These are phyloP conservation scores for Nothoprocta pentlandii DNA, from an alignment of 2,113 vertebrate genomes.

Conservation along the genomic window DNA sequence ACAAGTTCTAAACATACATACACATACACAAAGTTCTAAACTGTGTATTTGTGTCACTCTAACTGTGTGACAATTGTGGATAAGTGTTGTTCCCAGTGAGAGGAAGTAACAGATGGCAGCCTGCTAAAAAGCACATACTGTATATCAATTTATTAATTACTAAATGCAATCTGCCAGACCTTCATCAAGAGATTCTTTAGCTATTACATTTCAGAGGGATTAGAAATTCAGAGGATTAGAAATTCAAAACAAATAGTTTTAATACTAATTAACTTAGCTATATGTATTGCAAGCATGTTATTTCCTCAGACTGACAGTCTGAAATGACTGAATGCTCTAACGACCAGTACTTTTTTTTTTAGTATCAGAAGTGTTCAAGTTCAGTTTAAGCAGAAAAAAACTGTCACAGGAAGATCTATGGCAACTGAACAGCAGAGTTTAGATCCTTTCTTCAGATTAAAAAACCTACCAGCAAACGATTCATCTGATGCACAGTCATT, in stretches of 20 bases:
- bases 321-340: conserved; percentile 47
- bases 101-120: conserved; percentile 72
- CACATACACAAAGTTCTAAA: background rate
- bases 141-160: conserved; percentile 77
- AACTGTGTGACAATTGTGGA: conserved; percentile 51
- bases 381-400: background rate
- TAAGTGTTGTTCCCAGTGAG: conserved; percentile 64
- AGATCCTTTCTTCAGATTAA: background rate
- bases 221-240: conserved; percentile 69
- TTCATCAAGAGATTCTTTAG: conserved; percentile 67
- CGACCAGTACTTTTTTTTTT: background rate
- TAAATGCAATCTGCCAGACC: conserved; percentile 73
- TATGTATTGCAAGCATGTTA: conserved; percentile 67
- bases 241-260: conserved; percentile 74
- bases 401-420: background rate
- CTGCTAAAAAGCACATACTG: conserved; percentile 71
- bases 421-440: background rate
- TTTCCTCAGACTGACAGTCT: conserved; percentile 56
- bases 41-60: conserved; percentile 56
- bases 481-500: background rate
- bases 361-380: background rate
- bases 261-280: conserved; percentile 72
- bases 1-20: no score
- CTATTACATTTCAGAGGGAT: conserved; percentile 67
- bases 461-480: background rate